Percentiles rank a stretch among this genome's conserved stretches.
phyloP scores from a whole-genome alignment of 2,888 invertebrate genomes.

The Limnephilus marmoratus region DNA sequence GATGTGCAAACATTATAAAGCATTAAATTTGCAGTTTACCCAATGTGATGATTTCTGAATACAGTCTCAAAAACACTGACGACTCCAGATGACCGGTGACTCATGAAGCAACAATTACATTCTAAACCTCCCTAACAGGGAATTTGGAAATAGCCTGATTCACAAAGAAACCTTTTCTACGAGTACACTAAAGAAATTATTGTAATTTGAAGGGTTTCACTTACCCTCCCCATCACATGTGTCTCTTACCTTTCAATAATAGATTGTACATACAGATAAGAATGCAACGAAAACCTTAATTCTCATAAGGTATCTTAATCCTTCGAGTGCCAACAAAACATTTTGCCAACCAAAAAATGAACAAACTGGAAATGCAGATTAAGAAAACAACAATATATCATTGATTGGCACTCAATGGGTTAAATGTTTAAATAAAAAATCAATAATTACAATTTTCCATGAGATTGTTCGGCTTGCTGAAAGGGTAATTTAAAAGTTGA shows the following conservation, averaged over 20 bases:
- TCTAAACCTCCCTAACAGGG: background rate
- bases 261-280: background rate
- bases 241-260: background rate
- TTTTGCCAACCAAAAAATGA: background rate
- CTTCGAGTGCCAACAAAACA: background rate
- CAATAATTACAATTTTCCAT: slow-evolving; percentile 47
- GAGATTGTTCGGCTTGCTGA: slow-evolving; percentile 21
- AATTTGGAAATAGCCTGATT: background rate
- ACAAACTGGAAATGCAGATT: background rate
- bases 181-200: background rate
- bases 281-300: background rate
- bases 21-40: background rate
- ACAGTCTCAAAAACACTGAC: background rate
- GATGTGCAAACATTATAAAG: background rate
- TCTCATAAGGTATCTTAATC: background rate
- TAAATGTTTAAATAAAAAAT: background rate
- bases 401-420: slow-evolving; percentile 17
- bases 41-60: background rate
- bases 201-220: slow-evolving; percentile 5
- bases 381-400: background rate
- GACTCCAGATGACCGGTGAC: background rate
- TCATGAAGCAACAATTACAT: background rate
- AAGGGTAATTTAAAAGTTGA: background rate
- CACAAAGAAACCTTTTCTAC: background rate
- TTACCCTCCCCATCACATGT: background rate